Evolutionary conservation across 2,888 invertebrate species (phyloP), one percentile per base, ranked within the genome.

Genomic region (Philopedon plagiatum): DNA sequence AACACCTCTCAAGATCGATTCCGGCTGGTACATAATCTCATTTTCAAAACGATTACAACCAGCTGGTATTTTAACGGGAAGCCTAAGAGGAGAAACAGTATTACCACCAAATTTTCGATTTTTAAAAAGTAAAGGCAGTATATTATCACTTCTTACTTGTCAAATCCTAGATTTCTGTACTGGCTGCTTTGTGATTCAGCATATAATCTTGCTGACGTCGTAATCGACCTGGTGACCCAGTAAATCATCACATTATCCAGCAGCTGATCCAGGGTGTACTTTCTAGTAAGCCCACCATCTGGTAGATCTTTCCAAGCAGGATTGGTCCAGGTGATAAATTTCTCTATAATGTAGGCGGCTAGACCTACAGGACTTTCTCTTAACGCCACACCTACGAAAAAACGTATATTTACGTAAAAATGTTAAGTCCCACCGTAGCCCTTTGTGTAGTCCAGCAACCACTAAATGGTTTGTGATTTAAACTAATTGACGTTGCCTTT

Each of bases 261-360:
- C 78, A 91, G 84, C 86, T 93, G 83, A 86, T 94, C 92, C 86
- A 93, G 5, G 80, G 91, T 81, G 88, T 90, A 93, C 76, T 90
- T 89, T 72, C 88, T 86, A 0, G 86, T 85, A 0, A 95, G 83
- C 0, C 91, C 92, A 7, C 94, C 94, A 78, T 94, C 93, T 0
- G 86, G 82, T 26, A 85, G 83, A 15, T 84, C 79, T 57, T 83
- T 84, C 81, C 87, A 87, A 0, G 84, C 81, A 0, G 82, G 81
- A 81, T 91, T 88, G 0, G 93, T 94, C 91, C 93, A 92, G 0
- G 90, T 89, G 9, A 91, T 91, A 85, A 95, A 96, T 83, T 97
- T 97, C 80, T 98, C 97, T 2, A 98, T 84, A 63, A 98, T 93
- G 81, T 97, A 98, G 0, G 94, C 94, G 0, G 96, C 96, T 72